phyloP scores from a whole-genome alignment of 2,113 vertebrate genomes.

The Rhinichthys klamathensis region DNA sequence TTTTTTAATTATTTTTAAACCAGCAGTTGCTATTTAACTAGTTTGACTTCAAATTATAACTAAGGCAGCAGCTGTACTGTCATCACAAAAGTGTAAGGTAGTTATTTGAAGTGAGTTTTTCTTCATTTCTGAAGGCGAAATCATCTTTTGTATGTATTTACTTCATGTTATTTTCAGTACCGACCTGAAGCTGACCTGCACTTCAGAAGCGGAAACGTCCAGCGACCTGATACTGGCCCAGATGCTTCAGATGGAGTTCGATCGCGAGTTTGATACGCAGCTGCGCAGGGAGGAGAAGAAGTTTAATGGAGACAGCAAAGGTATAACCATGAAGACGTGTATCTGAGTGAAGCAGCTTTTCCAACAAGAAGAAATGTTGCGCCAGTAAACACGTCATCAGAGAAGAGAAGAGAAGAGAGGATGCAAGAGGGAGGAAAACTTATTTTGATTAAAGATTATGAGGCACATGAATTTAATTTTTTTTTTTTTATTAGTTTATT shows the following conservation, averaged over 20 bases:
- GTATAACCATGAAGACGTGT: slow-evolving; percentile 66
- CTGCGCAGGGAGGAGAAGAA: slow-evolving; percentile 93
- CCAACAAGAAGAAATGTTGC: too few relatives aligned
- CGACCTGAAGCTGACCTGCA: slow-evolving; percentile 74
- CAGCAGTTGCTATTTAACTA: background rate
- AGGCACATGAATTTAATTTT: too few relatives aligned
- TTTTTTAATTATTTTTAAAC: background rate
- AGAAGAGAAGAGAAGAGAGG: too few relatives aligned
- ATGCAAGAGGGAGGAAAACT: too few relatives aligned
- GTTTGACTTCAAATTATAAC: background rate
- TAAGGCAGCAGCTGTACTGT: background rate
- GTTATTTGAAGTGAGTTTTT: background rate
- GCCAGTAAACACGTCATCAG: too few relatives aligned
- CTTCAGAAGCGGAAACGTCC: slow-evolving; percentile 82
- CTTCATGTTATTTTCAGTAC: slow-evolving; percentile 66
- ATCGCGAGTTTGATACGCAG: slow-evolving; percentile 94
- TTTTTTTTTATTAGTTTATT: too few relatives aligned
- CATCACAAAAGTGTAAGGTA: background rate
- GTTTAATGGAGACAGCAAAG: slow-evolving; percentile 97
- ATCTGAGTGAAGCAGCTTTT: too few relatives aligned
- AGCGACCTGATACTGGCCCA: slow-evolving; percentile 95
- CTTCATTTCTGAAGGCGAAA: background rate
- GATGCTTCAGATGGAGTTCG: slow-evolving; percentile 98
- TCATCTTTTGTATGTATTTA: background rate
- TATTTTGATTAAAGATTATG: too few relatives aligned